Evolutionary conservation across 2,113 vertebrate genomes (phyloP).

Genomic region (Typhlomys cinereus): DNA sequence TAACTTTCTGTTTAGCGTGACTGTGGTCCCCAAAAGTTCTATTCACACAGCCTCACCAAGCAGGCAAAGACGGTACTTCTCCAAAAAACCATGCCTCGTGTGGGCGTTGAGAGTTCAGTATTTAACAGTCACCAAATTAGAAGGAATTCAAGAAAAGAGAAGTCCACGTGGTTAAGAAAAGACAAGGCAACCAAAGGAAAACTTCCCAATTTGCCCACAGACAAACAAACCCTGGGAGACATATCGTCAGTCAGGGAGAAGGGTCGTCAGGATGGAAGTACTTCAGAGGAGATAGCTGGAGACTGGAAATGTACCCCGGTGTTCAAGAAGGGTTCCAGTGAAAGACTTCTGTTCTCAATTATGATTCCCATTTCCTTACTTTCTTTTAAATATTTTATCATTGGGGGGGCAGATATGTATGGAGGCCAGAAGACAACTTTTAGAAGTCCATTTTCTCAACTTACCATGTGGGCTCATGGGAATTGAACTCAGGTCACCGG

Average conservation of each 20-base stretch:
- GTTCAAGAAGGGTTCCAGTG: fast-evolving
- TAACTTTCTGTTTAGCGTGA: background rate
- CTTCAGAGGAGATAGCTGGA: background rate
- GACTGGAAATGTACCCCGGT: background rate
- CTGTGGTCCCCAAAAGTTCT: background rate
- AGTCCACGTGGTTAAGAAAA: background rate
- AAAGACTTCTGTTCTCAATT: background rate
- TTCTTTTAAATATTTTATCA: too few species aligned
- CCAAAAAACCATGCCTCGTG: background rate
- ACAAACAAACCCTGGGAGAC: background rate
- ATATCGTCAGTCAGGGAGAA: too few species aligned
- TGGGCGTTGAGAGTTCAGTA: background rate
- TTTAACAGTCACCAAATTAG: background rate
- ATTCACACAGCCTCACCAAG: background rate
- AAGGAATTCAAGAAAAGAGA: background rate
- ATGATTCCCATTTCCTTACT: background rate
- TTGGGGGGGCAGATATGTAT: too few species aligned
- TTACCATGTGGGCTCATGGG: too few species aligned
- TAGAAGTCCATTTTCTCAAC: too few species aligned
- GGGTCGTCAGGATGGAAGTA: background rate
- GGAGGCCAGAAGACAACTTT: too few species aligned
- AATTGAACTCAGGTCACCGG: too few species aligned
- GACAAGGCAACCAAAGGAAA: background rate
- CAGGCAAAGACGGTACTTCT: background rate
- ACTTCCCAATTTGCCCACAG: background rate